Evolutionary conservation across 2,797 vertebrate species (phyloP).

Genomic region (Leuciscus waleckii): DNA sequence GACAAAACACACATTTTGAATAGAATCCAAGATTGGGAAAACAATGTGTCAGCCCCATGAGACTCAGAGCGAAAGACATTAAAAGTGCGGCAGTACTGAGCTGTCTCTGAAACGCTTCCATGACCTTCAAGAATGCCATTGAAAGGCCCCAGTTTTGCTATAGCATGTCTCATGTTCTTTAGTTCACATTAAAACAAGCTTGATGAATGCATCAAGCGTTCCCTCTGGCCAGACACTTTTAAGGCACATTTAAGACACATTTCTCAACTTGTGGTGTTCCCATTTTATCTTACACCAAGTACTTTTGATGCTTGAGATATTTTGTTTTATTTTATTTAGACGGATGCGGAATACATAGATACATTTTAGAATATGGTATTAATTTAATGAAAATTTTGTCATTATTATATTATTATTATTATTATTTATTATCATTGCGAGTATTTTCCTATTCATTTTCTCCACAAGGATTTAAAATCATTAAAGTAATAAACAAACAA

Average conservation of each 20-base stretch:
- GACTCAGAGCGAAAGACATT: constrained; percentile 29
- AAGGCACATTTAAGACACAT: background rate
- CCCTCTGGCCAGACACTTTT: constrained; percentile 3
- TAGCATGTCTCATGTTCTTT: constrained; percentile 13
- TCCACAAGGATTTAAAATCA: background rate
- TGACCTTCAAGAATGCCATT: constrained; percentile 44
- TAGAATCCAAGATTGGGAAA: constrained; percentile 40
- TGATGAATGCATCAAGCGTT: constrained; percentile 3
- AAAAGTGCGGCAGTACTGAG: constrained; percentile 35
- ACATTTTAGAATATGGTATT: background rate
- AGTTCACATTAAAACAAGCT: constrained; percentile 12
- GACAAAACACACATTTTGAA: constrained; percentile 43
- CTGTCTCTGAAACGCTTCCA: background rate
- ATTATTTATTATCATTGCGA: background rate
- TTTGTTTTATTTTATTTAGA: background rate
- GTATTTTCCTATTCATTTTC: no score
- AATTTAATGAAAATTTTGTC: background rate
- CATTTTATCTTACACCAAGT: background rate
- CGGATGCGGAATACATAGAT: background rate
- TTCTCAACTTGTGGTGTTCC: constrained; percentile 24
- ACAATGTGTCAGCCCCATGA: constrained; percentile 33
- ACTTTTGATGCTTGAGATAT: background rate
- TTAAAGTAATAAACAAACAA: background rate
- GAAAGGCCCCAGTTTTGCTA: constrained; percentile 10
- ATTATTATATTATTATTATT: background rate